A percentile compares a stretch with the other conserved stretches of the same genome.
Conservation (phyloP, 2,888 invertebrate genomes). For the Sesamia inferens region DNA sequence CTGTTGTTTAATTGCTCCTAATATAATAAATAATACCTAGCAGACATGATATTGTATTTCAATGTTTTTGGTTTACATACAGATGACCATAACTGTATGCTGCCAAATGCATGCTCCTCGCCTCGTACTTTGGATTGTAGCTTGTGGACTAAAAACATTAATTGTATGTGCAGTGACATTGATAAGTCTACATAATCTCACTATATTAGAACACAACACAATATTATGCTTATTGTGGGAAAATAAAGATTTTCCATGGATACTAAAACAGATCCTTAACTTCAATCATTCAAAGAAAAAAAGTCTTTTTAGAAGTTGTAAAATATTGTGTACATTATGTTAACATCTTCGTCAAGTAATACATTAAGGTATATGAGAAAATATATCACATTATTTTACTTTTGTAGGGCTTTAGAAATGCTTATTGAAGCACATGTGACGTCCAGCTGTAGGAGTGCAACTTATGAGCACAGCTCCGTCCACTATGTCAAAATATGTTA, state of each 20-base stretch:
- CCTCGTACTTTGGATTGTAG: slow-evolving; percentile 70
- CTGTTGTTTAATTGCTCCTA: slow-evolving; percentile 21
- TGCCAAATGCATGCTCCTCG: slow-evolving; percentile 79
- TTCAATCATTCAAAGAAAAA: background rate
- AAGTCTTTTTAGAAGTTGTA: too few species aligned
- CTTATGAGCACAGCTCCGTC: slow-evolving; percentile 36
- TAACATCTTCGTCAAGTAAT: slow-evolving; percentile 14
- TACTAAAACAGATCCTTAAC: slow-evolving; percentile 28
- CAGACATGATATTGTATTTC: slow-evolving; percentile 44
- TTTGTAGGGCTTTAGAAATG: slow-evolving; percentile 48
- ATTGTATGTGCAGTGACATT: slow-evolving; percentile 63
- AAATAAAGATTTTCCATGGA: slow-evolving; percentile 40
- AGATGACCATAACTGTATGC: slow-evolving; percentile 78
- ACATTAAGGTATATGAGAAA: slow-evolving; percentile 40
- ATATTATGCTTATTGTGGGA: slow-evolving; percentile 26
- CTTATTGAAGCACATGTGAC: slow-evolving; percentile 44
- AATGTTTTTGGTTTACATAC: slow-evolving; percentile 71
- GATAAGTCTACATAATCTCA: slow-evolving; percentile 45
- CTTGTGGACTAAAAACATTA: slow-evolving; percentile 68
- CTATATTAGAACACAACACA: slow-evolving; percentile 41
- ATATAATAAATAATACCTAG: slow-evolving; percentile 21
- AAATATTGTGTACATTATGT: slow-evolving; percentile 28
- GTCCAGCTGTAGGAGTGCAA: slow-evolving; percentile 44
- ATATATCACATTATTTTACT: slow-evolving; percentile 32
- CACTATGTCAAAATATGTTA: slow-evolving; percentile 33